A percentile compares a stretch with the other conserved stretches of the same genome.
phyloP scores from a whole-genome alignment of 2,113 vertebrate genomes.

The Chaetodon auriga region DNA sequence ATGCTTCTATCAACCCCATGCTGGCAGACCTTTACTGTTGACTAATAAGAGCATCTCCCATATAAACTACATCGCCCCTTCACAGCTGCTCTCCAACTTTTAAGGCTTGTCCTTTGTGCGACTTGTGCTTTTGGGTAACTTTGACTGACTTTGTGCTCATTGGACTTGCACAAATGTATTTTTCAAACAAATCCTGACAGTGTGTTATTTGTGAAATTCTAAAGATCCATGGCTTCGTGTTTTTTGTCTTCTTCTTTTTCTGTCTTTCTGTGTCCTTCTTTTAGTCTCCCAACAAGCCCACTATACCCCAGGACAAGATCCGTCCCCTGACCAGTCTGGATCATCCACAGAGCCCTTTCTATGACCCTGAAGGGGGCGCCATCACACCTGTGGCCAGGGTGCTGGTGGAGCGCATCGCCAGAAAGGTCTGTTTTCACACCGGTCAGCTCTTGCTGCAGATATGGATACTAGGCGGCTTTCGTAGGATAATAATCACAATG shows the following conservation, averaged over 20 bases:
- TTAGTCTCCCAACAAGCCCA: slow-evolving; percentile 95
- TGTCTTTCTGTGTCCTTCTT: slow-evolving; percentile 44
- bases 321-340: slow-evolving; percentile 96
- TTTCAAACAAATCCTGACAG: slow-evolving; percentile 32
- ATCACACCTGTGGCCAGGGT: slow-evolving; percentile 95
- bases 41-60: slow-evolving; percentile 67
- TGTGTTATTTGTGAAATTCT: slow-evolving; percentile 46
- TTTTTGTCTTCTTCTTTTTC: not conserved
- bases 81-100: slow-evolving; percentile 56
- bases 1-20: slow-evolving; percentile 72
- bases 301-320: slow-evolving; percentile 94
- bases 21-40: slow-evolving; percentile 77
- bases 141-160: slow-evolving; percentile 57
- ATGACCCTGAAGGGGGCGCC: slow-evolving; percentile 97
- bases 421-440: slow-evolving; percentile 88
- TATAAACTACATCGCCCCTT: slow-evolving; percentile 48
- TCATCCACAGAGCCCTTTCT: slow-evolving; percentile 98
- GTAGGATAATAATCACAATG: not conserved
- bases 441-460: not conserved
- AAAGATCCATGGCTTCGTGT: slow-evolving; percentile 12
- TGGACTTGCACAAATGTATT: slow-evolving; percentile 30
- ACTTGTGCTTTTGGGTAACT: slow-evolving; percentile 54
- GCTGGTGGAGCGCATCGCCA: slow-evolving; percentile 95
- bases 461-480: not conserved
- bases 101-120: slow-evolving; percentile 50